phyloP scores from a whole-genome alignment of 2,113 vertebrate genomes.

The Psilopogon haemacephalus region DNA sequence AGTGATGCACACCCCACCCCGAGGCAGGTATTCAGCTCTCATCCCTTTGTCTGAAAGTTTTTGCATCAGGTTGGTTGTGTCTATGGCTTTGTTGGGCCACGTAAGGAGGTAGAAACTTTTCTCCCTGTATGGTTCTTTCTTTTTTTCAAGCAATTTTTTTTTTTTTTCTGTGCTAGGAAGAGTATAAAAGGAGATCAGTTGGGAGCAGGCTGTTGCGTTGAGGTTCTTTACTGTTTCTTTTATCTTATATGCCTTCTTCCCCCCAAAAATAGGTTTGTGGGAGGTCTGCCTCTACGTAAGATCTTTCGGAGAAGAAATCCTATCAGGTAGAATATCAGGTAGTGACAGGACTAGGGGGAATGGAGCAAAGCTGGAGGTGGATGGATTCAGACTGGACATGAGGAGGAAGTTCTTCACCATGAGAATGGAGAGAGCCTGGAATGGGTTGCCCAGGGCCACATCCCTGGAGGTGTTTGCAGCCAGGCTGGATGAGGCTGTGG shows the following conservation, averaged over 20 bases:
- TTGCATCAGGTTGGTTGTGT: neutral
- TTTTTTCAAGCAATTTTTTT: neutral
- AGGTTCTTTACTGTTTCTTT: neutral
- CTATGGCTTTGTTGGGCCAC: neutral
- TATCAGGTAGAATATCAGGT: no score
- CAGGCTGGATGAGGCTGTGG: no score
- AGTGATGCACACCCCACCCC: no score
- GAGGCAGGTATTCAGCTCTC: neutral
- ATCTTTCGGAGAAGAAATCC: neutral
- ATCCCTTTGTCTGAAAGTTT: neutral
- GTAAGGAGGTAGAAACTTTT: neutral
- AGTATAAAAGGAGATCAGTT: neutral
- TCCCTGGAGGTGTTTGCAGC: no score
- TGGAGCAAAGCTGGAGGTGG: no score
- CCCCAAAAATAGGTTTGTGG: neutral
- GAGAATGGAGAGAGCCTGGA: no score
- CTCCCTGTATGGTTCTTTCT: neutral
- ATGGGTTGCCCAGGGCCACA: no score
- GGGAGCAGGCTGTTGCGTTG: neutral
- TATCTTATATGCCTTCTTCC: neutral
- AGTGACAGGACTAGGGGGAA: no score
- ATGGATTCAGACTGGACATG: no score
- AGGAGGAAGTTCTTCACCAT: no score
- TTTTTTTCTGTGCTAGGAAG: neutral
- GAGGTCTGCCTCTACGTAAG: neutral